phyloP scores from a whole-genome alignment of 2,888 invertebrate genomes.

The Nephrotoma flavescens region DNA sequence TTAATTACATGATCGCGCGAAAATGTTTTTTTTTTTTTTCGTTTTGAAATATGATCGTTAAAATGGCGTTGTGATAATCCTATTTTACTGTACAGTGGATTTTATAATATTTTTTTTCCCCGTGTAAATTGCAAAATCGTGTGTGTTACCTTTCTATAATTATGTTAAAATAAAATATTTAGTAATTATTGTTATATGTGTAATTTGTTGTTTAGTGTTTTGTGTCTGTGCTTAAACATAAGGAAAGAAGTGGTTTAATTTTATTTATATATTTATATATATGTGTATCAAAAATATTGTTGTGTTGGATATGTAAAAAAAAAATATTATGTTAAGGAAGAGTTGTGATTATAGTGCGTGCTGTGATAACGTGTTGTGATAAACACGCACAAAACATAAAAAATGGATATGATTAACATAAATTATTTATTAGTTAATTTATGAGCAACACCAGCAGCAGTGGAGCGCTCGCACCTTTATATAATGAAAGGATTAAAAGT shows the following conservation, averaged over 20 bases:
- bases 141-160: neutral
- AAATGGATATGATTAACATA: neutral
- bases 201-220: neutral
- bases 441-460: neutral
- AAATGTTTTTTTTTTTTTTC: neutral
- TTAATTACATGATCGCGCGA: neutral
- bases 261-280: neutral
- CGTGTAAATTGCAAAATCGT: neutral
- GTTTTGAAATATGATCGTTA: neutral
- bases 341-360: neutral
- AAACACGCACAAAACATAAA: neutral
- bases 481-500: neutral
- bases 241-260: neutral
- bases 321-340: neutral
- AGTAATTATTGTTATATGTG: neutral
- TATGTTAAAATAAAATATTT: neutral
- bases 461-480: neutral
- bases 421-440: neutral
- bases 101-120: neutral
- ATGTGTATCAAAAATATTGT: neutral
- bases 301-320: neutral
- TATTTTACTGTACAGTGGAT: neutral
- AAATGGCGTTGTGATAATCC: neutral
- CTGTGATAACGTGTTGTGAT: neutral
- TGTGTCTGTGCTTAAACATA: neutral